Evolutionary conservation across 2,797 vertebrate genomes (phyloP).

Genomic region (Eleutherodactylus coqui): DNA sequence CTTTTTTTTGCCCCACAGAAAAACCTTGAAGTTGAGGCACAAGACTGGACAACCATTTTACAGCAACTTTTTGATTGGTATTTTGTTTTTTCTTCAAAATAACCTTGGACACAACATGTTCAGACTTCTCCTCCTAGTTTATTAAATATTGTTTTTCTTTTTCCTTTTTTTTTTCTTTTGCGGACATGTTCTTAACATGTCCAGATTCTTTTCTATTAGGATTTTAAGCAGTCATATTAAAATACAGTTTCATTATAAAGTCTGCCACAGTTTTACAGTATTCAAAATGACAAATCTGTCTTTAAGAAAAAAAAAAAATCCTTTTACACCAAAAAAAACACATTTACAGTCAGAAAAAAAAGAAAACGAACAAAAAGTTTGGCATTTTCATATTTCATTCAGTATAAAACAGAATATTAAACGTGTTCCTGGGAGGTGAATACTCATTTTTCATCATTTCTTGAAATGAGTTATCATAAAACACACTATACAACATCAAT

Average conservation of each 20-base stretch:
- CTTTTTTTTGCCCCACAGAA: too few relatives aligned
- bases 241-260: conserved; percentile 98
- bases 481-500: conserved; percentile 95
- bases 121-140: conserved; percentile 80
- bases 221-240: conserved; percentile 92
- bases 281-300: conserved; percentile 87
- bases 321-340: conserved; percentile 75
- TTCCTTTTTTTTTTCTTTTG: background rate
- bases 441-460: conserved; percentile 75
- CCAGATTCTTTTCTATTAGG: conserved; percentile 81
- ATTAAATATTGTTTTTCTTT: conserved; percentile 91
- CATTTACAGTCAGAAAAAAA: conserved; percentile 82
- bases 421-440: conserved; percentile 79
- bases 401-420: conserved; percentile 88
- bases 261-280: conserved; percentile 97
- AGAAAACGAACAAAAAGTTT: conserved; percentile 70
- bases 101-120: background rate
- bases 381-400: conserved; percentile 86
- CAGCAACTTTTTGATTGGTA: too few relatives aligned
- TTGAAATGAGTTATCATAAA: conserved; percentile 82
- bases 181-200: conserved; percentile 85
- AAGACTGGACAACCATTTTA: too few relatives aligned
- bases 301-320: conserved; percentile 77
- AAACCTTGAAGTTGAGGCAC: too few relatives aligned
- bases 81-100: background rate